These are phyloP conservation scores for Vultur gryphus DNA, from an alignment of 2,797 vertebrate species.

Conservation along the genomic window DNA sequence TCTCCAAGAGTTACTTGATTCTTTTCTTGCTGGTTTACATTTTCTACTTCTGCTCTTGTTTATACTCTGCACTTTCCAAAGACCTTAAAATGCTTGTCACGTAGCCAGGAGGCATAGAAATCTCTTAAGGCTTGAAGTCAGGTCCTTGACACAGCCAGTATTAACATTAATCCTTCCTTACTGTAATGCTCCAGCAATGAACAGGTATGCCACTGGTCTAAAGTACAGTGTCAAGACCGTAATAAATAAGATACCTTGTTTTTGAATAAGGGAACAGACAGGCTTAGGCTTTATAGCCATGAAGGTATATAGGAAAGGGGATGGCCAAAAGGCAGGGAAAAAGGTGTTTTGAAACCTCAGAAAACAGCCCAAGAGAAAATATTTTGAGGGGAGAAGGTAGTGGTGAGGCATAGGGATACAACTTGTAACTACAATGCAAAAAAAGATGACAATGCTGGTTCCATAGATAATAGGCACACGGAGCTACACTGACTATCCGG, in stretches of 20 bases:
- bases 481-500: not conserved
- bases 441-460: not conserved
- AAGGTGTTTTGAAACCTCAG: not conserved
- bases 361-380: not conserved
- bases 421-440: not conserved
- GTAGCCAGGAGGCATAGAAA: not conserved
- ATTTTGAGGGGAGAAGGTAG: not conserved
- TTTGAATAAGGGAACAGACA: not conserved
- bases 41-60: not conserved
- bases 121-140: not conserved
- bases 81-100: not conserved
- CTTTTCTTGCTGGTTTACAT: not conserved
- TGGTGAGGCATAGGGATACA: not conserved
- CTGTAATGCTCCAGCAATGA: not conserved
- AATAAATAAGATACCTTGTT: not conserved
- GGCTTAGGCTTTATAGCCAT: not conserved
- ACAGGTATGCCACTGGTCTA: not conserved
- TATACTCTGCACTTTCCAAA: not conserved
- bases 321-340: not conserved
- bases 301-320: accelerated
- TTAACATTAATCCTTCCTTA: not conserved
- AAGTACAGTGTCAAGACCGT: not conserved
- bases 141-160: not conserved
- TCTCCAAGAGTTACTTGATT: not conserved
- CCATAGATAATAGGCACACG: not conserved